A percentile compares a stretch with the other conserved stretches of the same genome.
Evolutionary conservation across 2,888 invertebrate genomes (phyloP).

Genomic region (Leptinotarsa haldemani): DNA sequence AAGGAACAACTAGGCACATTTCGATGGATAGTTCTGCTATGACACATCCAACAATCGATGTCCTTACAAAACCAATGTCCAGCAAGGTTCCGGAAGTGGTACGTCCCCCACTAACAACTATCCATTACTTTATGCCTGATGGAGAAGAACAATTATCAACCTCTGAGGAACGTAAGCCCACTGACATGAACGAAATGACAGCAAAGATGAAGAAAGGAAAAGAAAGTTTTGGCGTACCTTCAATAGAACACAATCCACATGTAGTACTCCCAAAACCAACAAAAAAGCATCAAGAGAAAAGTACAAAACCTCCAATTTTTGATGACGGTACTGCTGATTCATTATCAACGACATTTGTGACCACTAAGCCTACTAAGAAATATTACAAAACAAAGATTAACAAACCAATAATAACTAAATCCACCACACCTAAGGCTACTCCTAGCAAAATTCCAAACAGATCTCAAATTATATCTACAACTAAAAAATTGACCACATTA

Average conservation of each 20-base stretch:
- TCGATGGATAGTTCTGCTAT: slow-evolving; percentile 11
- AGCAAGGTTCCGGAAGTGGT: slow-evolving; percentile 14
- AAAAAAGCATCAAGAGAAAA: slow-evolving; percentile 22
- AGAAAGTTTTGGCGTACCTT: background rate
- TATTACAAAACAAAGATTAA: slow-evolving; percentile 14
- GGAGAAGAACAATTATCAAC: slow-evolving; percentile 40
- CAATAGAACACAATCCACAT: slow-evolving; percentile 5
- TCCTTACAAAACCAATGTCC: slow-evolving; percentile 27
- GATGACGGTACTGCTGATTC: background rate
- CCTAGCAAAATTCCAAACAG: background rate
- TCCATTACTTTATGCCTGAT: slow-evolving; percentile 53
- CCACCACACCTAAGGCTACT: slow-evolving; percentile 2
- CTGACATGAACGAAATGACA: slow-evolving; percentile 1
- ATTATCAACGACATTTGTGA: slow-evolving; percentile 2
- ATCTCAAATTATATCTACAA: slow-evolving; percentile 4
- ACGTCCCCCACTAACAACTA: slow-evolving; percentile 41
- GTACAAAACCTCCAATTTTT: background rate
- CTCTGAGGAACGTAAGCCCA: slow-evolving; percentile 13
- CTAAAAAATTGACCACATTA: slow-evolving; percentile 2
- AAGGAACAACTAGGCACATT: slow-evolving; percentile 1
- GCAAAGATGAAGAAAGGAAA: background rate
- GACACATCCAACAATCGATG: slow-evolving; percentile 20
- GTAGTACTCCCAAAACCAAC: slow-evolving; percentile 24
- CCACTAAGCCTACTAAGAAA: slow-evolving; percentile 25
- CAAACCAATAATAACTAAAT: slow-evolving; percentile 19